Conservation (phyloP, 1,140 invertebrate species). For the Telenomus remus region DNA sequence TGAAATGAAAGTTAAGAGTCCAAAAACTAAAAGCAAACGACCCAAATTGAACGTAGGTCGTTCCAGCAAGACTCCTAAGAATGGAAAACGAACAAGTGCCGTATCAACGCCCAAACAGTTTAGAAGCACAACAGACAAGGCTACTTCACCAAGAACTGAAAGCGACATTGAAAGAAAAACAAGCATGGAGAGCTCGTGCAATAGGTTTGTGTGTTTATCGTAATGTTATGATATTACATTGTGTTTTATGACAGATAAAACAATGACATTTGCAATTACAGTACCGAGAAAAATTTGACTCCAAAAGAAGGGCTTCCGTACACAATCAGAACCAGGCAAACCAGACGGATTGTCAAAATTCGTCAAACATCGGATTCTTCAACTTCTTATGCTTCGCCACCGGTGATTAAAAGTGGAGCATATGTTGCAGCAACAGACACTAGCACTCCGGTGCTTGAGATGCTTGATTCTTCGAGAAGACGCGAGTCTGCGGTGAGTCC, state of each 20-base stretch:
- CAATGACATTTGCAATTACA: constrained; percentile 49
- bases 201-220: constrained; percentile 16
- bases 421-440: constrained; percentile 43
- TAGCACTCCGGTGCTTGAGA: constrained; percentile 65
- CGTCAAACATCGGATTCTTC: constrained; percentile 67
- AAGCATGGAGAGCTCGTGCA: constrained; percentile 33
- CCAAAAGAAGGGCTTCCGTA: constrained; percentile 48
- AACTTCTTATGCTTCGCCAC: constrained; percentile 70
- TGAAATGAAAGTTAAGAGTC: constrained; percentile 61
- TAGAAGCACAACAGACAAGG: constrained; percentile 34
- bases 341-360: constrained; percentile 52
- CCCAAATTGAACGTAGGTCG: constrained; percentile 13
- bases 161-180: constrained; percentile 10
- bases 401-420: constrained; percentile 45
- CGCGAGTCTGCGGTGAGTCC: constrained; percentile 60
- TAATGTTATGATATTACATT: background rate
- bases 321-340: constrained; percentile 27
- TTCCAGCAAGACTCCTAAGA: constrained; percentile 40
- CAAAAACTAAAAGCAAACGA: constrained; percentile 47
- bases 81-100: constrained; percentile 37
- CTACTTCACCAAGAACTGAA: constrained; percentile 29
- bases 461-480: constrained; percentile 63
- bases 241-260: no score
- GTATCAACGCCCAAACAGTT: background rate
- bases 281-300: constrained; percentile 47